Evolutionary conservation across 2,888 invertebrate species (phyloP).

Genomic region (Aphrophora alni): DNA sequence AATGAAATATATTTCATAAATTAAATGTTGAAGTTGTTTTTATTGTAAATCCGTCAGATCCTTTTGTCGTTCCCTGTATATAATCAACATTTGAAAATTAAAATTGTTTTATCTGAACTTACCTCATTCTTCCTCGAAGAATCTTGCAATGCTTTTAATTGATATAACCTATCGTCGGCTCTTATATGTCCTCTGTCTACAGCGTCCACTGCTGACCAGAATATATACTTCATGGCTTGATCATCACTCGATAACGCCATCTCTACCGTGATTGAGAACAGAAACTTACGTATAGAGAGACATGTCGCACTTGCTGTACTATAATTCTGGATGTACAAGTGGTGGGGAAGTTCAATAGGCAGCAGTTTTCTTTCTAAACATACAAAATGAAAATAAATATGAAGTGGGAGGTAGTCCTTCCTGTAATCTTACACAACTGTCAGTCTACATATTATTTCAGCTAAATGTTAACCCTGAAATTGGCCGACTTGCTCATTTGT

Average conservation of each 20-base stretch:
- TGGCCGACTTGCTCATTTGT: too few relatives aligned
- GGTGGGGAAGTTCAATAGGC: slow-evolving; percentile 94
- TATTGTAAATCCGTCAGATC: too few relatives aligned
- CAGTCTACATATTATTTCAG: too few relatives aligned
- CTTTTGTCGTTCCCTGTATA: too few relatives aligned
- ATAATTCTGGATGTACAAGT: slow-evolving; percentile 98
- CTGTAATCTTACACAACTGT: neutral
- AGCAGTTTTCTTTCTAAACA: slow-evolving; percentile 93
- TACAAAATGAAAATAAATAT: slow-evolving; percentile 46
- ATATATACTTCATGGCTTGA: slow-evolving; percentile 82
- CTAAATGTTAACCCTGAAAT: neutral
- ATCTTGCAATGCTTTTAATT: slow-evolving; percentile 94
- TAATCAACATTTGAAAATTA: too few relatives aligned
- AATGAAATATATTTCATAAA: too few relatives aligned
- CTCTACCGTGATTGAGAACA: slow-evolving; percentile 77
- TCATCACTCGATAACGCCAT: slow-evolving; percentile 70
- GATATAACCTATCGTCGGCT: slow-evolving; percentile 91
- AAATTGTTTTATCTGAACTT: too few relatives aligned
- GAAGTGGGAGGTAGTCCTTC: neutral
- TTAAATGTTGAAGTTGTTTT: too few relatives aligned
- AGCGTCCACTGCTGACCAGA: slow-evolving; percentile 95
- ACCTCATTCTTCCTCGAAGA: slow-evolving; percentile 82
- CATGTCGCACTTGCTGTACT: slow-evolving; percentile 97
- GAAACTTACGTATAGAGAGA: slow-evolving; percentile 85
- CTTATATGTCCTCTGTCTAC: slow-evolving; percentile 92